These are phyloP conservation scores for Otus sunia DNA, from an alignment of 2,113 vertebrate species.

Conservation along the genomic window DNA sequence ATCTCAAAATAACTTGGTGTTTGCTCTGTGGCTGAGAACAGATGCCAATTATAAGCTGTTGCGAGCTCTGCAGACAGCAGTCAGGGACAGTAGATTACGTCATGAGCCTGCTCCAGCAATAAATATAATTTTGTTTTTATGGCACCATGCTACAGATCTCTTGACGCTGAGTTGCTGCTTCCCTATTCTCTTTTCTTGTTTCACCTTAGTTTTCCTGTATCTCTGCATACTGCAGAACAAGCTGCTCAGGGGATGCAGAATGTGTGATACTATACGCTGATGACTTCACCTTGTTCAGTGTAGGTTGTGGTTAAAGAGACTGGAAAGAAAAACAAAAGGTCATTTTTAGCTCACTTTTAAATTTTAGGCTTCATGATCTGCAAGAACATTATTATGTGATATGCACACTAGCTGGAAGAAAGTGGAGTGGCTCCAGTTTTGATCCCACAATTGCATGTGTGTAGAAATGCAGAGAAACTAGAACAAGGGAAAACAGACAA, in stretches of 20 bases:
- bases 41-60: not conserved
- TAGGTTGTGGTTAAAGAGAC: not conserved
- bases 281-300: not conserved
- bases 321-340: not conserved
- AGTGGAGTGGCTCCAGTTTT: not conserved
- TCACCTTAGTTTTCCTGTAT: not conserved
- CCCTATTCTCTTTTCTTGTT: rapidly evolving
- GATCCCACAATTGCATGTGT: not conserved
- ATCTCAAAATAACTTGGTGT: not conserved
- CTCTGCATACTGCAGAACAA: not conserved
- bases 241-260: not conserved
- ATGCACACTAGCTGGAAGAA: not conserved
- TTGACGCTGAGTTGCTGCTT: not conserved
- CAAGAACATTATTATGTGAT: not conserved
- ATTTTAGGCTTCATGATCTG: not conserved
- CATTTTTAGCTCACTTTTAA: not conserved
- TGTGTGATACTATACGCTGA: not conserved
- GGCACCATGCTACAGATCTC: not conserved
- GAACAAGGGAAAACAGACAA: not conserved
- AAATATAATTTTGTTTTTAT: not conserved
- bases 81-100: not conserved
- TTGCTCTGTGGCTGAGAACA: not conserved
- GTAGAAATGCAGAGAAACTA: no score
- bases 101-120: not conserved
- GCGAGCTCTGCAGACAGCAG: not conserved